A percentile compares a stretch with the other conserved stretches of the same genome.
These are phyloP conservation scores for Aethes cnicana DNA, from an alignment of 2,888 invertebrate genomes.

Conservation along the genomic window DNA sequence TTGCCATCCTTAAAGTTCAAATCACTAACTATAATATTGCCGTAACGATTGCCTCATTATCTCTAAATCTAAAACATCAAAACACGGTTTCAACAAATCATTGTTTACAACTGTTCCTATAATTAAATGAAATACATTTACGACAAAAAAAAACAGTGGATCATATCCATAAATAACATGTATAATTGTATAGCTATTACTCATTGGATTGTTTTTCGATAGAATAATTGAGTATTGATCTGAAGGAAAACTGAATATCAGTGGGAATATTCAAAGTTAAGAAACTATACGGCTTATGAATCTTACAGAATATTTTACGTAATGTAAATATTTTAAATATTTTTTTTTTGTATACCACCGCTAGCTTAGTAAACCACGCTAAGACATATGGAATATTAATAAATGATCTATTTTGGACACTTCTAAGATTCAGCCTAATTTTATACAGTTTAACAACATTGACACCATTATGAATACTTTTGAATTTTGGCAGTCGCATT, in stretches of 20 bases:
- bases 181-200: constrained; percentile 15
- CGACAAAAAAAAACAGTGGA: constrained; percentile 19
- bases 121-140: constrained; percentile 17
- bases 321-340: too few relatives aligned
- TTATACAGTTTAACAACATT: constrained; percentile 35
- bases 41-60: constrained; percentile 27
- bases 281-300: too few relatives aligned
- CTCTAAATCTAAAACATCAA: constrained; percentile 12
- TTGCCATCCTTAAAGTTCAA: constrained; percentile 11
- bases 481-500: constrained; percentile 70
- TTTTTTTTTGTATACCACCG: too few relatives aligned
- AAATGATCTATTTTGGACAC: neutral
- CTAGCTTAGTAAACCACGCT: too few relatives aligned
- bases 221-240: constrained; percentile 50
- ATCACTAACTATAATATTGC: constrained; percentile 26
- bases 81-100: constrained; percentile 11
- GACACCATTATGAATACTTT: constrained; percentile 67
- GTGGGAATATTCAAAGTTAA: constrained; percentile 4
- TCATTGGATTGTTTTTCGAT: constrained; percentile 34
- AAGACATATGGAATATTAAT: too few relatives aligned
- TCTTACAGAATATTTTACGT: too few relatives aligned
- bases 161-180: constrained; percentile 22
- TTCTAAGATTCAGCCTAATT: neutral
- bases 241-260: constrained; percentile 15
- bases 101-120: constrained; percentile 3